These are phyloP conservation scores for Anser cygnoides DNA, from an alignment of 2,113 vertebrate species.

Conservation along the genomic window DNA sequence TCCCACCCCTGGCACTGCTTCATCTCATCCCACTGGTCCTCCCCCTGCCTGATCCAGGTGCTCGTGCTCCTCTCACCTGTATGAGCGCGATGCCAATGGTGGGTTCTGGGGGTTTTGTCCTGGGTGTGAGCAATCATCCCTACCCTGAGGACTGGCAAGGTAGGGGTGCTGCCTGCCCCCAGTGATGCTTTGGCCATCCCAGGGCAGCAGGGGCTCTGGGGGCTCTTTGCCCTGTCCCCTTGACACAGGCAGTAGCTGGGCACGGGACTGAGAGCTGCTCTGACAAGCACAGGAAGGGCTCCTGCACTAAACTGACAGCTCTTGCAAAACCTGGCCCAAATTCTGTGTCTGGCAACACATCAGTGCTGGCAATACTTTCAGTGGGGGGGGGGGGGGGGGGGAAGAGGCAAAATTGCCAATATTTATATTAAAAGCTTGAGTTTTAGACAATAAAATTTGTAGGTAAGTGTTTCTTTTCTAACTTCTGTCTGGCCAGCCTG, in stretches of 20 bases:
- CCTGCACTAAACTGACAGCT: neutral
- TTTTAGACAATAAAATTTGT: neutral
- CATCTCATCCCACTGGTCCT: neutral
- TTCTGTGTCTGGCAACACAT: neutral
- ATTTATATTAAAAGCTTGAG: neutral
- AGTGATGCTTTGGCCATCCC: fast-evolving
- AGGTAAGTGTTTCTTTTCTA: neutral
- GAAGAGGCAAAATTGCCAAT: neutral
- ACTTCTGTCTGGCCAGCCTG: neutral
- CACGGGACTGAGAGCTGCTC: neutral
- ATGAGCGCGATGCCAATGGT: neutral
- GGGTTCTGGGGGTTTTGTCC: neutral
- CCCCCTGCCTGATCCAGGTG: neutral
- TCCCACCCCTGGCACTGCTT: neutral
- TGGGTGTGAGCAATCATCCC: neutral
- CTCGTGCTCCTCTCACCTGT: neutral
- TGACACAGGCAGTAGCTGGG: fast-evolving
- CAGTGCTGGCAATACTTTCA: neutral
- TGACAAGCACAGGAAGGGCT: neutral
- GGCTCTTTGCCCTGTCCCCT: neutral
- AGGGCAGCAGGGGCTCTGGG: neutral
- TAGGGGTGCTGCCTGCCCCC: too few species aligned
- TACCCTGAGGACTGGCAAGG: neutral
- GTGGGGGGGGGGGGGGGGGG: too few species aligned
- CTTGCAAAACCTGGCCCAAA: neutral